Evolutionary conservation across 2,113 vertebrate species (phyloP), one percentile per base, ranked within the genome.

Genomic region (Budorcas taxicolor): DNA sequence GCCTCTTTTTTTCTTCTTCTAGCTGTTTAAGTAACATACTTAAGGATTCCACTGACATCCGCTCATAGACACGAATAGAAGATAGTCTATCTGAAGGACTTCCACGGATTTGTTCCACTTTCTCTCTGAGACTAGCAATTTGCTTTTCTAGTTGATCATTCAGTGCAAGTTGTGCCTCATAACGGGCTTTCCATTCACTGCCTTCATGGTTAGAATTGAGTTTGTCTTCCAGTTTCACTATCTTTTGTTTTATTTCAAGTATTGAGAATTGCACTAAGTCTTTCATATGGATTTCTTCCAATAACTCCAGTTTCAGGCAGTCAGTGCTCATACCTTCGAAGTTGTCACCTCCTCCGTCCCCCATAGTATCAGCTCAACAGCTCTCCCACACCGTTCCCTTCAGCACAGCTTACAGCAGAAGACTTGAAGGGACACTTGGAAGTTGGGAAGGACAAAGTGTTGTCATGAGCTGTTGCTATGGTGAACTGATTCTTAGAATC

Each of bases 111-210:
- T 98, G 98, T 85, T 99, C 98, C 97, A 99, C 97, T 95, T 99
- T 99, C 96, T 99, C 98, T 92, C 91, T 98, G 78, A 99, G 98
- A 82, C 98, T 96, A 82, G 91, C 82, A 94, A 99, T 99, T 98
- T 99, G 99, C 52, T 99, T 99, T 94, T 99, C 97, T 94, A 99
- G 91, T 87, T 99, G 99, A 94, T 98, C 98, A 64, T 99, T 99
- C 52, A 99, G 43, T 98, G 99, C 99, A 84, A 98, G 86, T 98
- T 99, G 99, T 3, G 98, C 99, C 97, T 99, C 99, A 90, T 99
- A 99, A 95, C 99, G 98, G 2, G 98, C 99, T 98, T 99, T 99
- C 99, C 99, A 99, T 97, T 99, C 99, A 97, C 98, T 99, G 36
- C 98, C 97, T 98, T 99, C 98, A 92, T 98, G 95, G 53, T 98